Evolutionary conservation across 2,888 invertebrate genomes (phyloP).

Genomic region (Phania funesta): DNA sequence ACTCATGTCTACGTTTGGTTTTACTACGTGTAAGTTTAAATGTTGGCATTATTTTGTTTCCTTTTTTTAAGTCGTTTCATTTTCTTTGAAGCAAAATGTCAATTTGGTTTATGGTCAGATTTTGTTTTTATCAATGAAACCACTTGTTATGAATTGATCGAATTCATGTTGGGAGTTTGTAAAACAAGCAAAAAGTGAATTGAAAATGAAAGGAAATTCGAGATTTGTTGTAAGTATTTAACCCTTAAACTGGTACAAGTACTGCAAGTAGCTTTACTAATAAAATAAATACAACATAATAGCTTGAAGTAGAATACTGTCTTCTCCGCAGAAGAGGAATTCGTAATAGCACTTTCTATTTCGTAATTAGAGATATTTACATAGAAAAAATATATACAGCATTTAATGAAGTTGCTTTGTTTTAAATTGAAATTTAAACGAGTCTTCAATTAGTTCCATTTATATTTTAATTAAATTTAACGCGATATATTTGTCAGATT

Average conservation of each 20-base stretch:
- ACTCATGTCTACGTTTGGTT: conserved; percentile 45
- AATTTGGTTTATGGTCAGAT: conserved; percentile 25
- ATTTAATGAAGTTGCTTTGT: too few species aligned
- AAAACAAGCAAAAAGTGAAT: neutral
- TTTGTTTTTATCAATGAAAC: conserved; percentile 59
- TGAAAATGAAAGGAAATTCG: conserved; percentile 42
- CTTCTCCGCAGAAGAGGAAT: too few species aligned
- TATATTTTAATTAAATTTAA: too few species aligned
- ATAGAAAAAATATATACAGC: too few species aligned
- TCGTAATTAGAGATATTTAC: too few species aligned
- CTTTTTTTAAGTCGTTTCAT: neutral
- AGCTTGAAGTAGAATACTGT: too few species aligned
- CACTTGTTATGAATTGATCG: conserved; percentile 57
- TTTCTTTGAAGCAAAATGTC: conserved; percentile 28
- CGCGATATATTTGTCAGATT: too few species aligned
- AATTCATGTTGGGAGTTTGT: conserved; percentile 39
- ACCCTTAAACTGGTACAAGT: neutral
- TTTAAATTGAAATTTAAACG: too few species aligned
- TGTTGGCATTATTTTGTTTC: conserved; percentile 35
- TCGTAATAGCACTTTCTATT: too few species aligned
- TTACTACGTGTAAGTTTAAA: conserved; percentile 50
- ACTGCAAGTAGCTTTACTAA: neutral
- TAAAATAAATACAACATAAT: too few species aligned
- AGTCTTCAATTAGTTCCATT: too few species aligned
- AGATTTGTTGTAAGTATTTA: neutral